Evolutionary conservation across 2,888 invertebrate species (phyloP).

Genomic region (Amiota mariae): DNA sequence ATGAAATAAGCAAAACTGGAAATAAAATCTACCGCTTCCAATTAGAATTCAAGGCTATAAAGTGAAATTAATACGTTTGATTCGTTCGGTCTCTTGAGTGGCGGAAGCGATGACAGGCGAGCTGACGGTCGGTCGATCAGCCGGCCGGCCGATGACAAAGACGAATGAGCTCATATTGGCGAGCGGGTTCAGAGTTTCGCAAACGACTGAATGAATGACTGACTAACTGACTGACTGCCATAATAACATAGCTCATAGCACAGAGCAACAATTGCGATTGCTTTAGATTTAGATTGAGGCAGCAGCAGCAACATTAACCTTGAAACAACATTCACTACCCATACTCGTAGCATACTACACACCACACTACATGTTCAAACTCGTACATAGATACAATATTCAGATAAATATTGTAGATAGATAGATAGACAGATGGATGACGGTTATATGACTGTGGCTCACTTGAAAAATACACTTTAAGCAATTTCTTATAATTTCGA

Average conservation of each 20-base stretch:
- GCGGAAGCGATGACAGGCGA: conserved; percentile 31
- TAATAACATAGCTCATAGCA: no score
- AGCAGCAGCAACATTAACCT: conserved; percentile 16
- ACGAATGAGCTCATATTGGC: not conserved
- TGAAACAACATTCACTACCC: conserved; percentile 26
- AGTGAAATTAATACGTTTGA: conserved; percentile 59
- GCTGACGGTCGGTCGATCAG: conserved; percentile 41
- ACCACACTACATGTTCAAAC: conserved; percentile 41
- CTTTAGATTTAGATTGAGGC: not conserved
- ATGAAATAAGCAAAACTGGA: conserved; percentile 48
- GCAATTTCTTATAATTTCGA: conserved; percentile 55
- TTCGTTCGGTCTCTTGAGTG: not conserved
- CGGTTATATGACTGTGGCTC: no score
- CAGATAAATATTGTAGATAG: no score
- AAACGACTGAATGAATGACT: not conserved
- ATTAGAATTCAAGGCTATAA: conserved; percentile 62
- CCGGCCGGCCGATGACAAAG: not conserved
- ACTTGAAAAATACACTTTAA: not conserved
- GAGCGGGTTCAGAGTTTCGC: conserved; percentile 9
- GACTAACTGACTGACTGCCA: no score
- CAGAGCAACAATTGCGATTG: not conserved
- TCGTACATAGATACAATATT: conserved; percentile 30
- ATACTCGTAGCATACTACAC: conserved; percentile 32
- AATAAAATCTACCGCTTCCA: conserved; percentile 60
- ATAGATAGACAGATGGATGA: no score